phyloP scores from a whole-genome alignment of 2,113 vertebrate species.

The Illadopsis cleaveri region DNA sequence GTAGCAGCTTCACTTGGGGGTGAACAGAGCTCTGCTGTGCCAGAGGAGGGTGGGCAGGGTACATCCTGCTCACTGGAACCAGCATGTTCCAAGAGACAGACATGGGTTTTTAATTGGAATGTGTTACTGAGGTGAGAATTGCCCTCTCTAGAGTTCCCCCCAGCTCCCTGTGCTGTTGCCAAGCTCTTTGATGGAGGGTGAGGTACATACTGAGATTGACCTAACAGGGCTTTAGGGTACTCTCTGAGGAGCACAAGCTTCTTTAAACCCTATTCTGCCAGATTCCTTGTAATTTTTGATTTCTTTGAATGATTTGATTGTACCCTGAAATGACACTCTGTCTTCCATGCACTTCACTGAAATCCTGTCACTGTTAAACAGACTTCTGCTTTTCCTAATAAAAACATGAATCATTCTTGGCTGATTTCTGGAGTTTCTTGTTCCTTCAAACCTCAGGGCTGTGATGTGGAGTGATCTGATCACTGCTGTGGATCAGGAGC shows the following conservation, averaged over 20 bases:
- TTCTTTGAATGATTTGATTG: neutral
- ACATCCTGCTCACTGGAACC: neutral
- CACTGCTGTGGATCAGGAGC: accelerated
- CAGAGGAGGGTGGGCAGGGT: neutral
- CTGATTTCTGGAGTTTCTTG: neutral
- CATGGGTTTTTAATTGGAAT: neutral
- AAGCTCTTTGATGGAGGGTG: neutral
- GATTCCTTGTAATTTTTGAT: neutral
- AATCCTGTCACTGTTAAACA: neutral
- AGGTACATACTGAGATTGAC: neutral
- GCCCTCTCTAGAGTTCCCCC: neutral
- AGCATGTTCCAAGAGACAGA: neutral
- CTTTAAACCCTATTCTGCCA: neutral
- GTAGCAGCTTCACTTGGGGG: neutral
- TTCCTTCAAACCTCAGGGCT: neutral
- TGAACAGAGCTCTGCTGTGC: neutral
- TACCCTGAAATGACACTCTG: neutral
- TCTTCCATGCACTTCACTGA: neutral
- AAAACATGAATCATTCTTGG: neutral
- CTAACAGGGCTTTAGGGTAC: neutral
- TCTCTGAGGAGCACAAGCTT: neutral
- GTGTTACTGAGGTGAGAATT: neutral
- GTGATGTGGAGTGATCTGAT: neutral
- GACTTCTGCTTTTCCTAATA: neutral
- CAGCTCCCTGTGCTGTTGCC: neutral